A percentile compares a stretch with the other conserved stretches of the same genome.
Evolutionary conservation across 2,888 invertebrate genomes (phyloP).

Genomic region (Lithophane semibrunnea): DNA sequence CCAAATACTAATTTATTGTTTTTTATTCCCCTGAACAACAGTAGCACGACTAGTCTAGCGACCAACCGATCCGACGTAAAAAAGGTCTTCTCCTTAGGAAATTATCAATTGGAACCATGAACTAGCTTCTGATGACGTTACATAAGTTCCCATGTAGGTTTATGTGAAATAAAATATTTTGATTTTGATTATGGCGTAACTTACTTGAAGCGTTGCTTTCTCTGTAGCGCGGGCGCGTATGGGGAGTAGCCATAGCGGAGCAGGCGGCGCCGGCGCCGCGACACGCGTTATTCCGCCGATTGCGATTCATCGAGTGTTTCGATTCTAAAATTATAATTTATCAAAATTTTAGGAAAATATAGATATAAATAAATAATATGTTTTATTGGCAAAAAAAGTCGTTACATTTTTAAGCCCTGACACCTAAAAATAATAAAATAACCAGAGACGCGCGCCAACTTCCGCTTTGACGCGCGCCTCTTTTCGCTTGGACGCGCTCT

Average conservation of each 20-base stretch:
- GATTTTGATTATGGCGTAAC: not conserved
- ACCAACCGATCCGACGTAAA: not conserved
- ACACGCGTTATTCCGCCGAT: slow-evolving; percentile 24
- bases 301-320: not conserved
- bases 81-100: not conserved
- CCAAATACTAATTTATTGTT: not conserved
- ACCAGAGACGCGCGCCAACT: no score
- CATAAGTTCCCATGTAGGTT: not conserved
- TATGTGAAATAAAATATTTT: not conserved
- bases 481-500: no score
- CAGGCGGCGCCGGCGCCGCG: slow-evolving; percentile 1
- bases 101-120: not conserved
- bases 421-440: no score
- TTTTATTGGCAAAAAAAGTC: no score
- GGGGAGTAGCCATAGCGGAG: slow-evolving; percentile 35
- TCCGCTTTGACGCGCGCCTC: no score
- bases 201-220: slow-evolving; percentile 81
- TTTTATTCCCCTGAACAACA: not conserved
- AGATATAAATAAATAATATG: no score
- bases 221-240: slow-evolving; percentile 67
- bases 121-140: not conserved
- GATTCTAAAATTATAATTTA: not conserved
- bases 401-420: no score
- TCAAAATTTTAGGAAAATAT: not conserved
- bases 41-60: not conserved